These are phyloP conservation scores for Pseudomyrmex sp. DNA, from an alignment of 1,140 invertebrate genomes.

Conservation along the genomic window DNA sequence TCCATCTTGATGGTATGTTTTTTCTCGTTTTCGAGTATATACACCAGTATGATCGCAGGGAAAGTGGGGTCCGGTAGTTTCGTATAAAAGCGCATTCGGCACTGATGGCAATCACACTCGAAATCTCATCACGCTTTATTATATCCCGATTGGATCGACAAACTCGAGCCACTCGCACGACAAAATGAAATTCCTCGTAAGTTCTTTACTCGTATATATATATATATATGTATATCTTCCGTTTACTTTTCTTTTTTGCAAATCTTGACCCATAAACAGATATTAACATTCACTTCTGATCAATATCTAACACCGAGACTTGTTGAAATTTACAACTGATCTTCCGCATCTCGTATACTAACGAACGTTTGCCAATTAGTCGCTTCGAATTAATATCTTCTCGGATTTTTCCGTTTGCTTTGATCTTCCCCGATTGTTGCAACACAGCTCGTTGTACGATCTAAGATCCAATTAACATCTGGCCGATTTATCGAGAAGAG, in stretches of 20 bases:
- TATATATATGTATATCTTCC: not conserved
- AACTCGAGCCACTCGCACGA: slow-evolving; percentile 55
- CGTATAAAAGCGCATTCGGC: slow-evolving; percentile 77
- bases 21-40: slow-evolving; percentile 66
- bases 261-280: not conserved
- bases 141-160: slow-evolving; percentile 52
- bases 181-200: slow-evolving; percentile 84
- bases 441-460: slow-evolving; percentile 2
- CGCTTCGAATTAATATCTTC: slow-evolving; percentile 14
- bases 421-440: not conserved
- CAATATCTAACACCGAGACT: not conserved
- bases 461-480: slow-evolving; percentile 8
- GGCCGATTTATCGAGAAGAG: slow-evolving; percentile 14
- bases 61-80: slow-evolving; percentile 75
- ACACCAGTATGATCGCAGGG: slow-evolving; percentile 63
- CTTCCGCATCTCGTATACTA: not conserved
- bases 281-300: not conserved
- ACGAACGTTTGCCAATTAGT: not conserved
- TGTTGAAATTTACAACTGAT: not conserved
- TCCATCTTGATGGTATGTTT: slow-evolving; percentile 34
- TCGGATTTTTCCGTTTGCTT: slow-evolving; percentile 11
- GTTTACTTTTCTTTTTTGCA: not conserved
- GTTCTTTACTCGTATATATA: slow-evolving; percentile 66
- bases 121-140: slow-evolving; percentile 68
- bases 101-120: slow-evolving; percentile 75